Base-by-base conservation (phyloP, 30 jellyfish, hydroid and myxozoan genomes). In the Aurelia sp. region DNA sequence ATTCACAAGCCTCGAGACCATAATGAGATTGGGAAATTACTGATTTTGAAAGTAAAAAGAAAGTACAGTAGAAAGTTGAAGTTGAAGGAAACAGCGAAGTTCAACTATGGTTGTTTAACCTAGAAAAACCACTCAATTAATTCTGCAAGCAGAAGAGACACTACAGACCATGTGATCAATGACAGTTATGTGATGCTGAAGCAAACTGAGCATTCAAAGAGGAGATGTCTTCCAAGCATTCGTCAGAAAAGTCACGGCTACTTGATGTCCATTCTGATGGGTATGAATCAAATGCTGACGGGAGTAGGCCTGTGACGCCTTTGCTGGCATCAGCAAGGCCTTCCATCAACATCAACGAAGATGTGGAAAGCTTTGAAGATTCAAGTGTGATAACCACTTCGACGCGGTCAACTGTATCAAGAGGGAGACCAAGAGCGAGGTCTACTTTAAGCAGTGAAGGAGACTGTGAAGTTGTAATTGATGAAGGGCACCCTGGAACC, bases 401-500 rank as follows among this genome's bases (percentile, higher is more conserved):
- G 40, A 62, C 89, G 4, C 30, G 33, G 18, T 79, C 89, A 18
- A 61, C 89, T 0, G 19, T 63, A 16, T 76, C 87, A 52, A 76
- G 87, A 48, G 67, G 89, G 16, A 38, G 80, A 20, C 80, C 81
- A 57, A 79, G 50, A 65, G 68, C 80, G 44, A 63, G 81, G 57
- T 78, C 89, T n/a, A 63, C 22, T 44, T 79, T 78, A 11, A 18
- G 66, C 22, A 83, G 58, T 48, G 74, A 31, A n/a, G 88, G 65
- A 7, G 58, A 64, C 5, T 62, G 65, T 30, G 88, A 75, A 57
- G 38, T 85, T 13, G 80, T 73, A 3, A 30, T 90, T 12, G 97
- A 74, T 76, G 87, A 59, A 13, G 97, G 92, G 1, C 87, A 90
- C 60, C 81, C 85, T 4, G 97, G 97, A 35, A 90, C 97, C 13